Evolutionary conservation across 2,888 invertebrate species (phyloP).

Genomic region (Limnephilus rhombicus): DNA sequence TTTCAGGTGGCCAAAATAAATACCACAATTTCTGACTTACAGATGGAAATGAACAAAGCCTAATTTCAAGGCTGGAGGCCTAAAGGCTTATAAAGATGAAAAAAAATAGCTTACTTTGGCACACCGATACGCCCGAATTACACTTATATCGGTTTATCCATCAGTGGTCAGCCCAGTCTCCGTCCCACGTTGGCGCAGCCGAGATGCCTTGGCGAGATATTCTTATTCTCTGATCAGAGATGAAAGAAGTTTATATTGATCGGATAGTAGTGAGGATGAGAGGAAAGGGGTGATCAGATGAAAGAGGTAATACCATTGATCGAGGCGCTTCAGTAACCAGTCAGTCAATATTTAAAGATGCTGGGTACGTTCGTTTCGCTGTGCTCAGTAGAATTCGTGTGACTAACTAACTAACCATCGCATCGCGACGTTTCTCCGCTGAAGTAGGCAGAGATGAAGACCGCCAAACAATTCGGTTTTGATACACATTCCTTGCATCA

Average conservation of each 20-base stretch:
- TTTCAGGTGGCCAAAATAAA: too few relatives aligned
- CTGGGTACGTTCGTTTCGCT: not conserved
- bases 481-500: too few relatives aligned
- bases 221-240: not conserved
- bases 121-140: not conserved
- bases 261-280: not conserved
- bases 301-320: not conserved
- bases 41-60: too few relatives aligned
- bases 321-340: not conserved
- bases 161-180: not conserved
- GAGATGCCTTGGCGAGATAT: not conserved
- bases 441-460: too few relatives aligned
- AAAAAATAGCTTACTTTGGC: not conserved
- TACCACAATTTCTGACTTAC: too few relatives aligned
- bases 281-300: not conserved
- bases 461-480: too few relatives aligned
- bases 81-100: not conserved
- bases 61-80: not conserved
- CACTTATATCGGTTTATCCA: not conserved
- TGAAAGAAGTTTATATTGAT: not conserved
- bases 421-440: too few relatives aligned
- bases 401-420: too few relatives aligned
- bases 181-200: not conserved
- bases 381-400: not conserved
- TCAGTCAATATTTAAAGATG: not conserved